Percentiles rank a stretch among this genome's conserved stretches.
These are phyloP conservation scores for Trachelus tabidus DNA, from an alignment of 2,888 invertebrate species.

Conservation along the genomic window DNA sequence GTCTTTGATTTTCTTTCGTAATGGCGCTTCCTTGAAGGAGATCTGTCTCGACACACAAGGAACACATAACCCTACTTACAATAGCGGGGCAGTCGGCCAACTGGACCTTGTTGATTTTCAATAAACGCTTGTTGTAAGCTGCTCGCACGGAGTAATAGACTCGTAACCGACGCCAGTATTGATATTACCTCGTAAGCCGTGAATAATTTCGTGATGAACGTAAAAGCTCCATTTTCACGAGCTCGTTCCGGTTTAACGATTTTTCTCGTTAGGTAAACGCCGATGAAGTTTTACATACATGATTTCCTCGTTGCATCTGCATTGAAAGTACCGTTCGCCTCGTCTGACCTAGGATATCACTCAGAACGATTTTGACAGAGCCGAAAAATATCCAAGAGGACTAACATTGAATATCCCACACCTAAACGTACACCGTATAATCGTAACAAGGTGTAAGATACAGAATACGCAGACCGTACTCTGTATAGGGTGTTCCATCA, in stretches of 20 bases:
- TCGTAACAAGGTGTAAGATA: not conserved
- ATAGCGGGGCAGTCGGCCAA: not conserved
- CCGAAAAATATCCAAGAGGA: not conserved
- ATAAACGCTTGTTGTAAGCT: not conserved
- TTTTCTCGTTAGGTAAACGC: not conserved
- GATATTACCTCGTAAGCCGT: not conserved
- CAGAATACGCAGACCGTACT: not conserved
- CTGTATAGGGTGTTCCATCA: constrained; percentile 8
- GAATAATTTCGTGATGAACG: not conserved
- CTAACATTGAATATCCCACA: not conserved
- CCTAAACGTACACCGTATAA: not conserved
- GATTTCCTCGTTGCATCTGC: not conserved
- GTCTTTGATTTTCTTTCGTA: too few relatives aligned
- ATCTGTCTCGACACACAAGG: too few relatives aligned
- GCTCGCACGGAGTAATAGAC: not conserved
- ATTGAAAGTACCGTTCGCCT: not conserved
- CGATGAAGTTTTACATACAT: not conserved
- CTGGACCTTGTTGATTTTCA: not conserved
- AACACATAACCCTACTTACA: not conserved
- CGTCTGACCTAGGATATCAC: not conserved
- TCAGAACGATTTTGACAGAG: not conserved
- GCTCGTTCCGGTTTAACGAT: not conserved
- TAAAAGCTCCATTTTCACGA: not conserved
- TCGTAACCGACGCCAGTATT: not conserved
- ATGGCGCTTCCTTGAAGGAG: too few relatives aligned